These are phyloP conservation scores for Ips nitidus DNA, from an alignment of 1,140 invertebrate species.

Conservation along the genomic window DNA sequence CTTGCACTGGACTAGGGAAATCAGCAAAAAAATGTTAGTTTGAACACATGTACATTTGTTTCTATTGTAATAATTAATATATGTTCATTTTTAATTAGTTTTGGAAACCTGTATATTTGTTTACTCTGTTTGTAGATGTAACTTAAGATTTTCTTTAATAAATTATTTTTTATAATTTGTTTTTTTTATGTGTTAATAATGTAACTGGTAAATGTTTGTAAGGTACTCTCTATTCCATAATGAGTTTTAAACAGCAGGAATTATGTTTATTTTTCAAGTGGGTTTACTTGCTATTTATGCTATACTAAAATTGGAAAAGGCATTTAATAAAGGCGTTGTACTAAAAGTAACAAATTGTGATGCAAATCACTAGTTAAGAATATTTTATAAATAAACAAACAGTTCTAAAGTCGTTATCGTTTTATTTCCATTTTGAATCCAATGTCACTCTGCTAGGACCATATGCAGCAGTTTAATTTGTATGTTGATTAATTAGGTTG, in stretches of 20 bases:
- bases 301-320: no score
- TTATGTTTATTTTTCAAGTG: neutral
- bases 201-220: no score
- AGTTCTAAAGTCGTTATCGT: slow-evolving; percentile 6
- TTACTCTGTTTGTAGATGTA: slow-evolving; percentile 22
- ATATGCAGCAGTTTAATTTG: slow-evolving; percentile 32
- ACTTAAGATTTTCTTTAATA: slow-evolving; percentile 26
- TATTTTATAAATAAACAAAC: slow-evolving; percentile 23
- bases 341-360: no score
- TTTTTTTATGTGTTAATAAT: neutral
- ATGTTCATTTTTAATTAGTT: slow-evolving; percentile 12
- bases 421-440: slow-evolving; percentile 37
- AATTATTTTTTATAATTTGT: slow-evolving; percentile 27
- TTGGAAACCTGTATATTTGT: slow-evolving; percentile 15
- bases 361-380: slow-evolving; percentile 15
- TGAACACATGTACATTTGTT: no score
- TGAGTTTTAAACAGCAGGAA: neutral
- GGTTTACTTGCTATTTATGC: no score
- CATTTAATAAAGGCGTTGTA: no score
- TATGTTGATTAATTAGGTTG: slow-evolving; percentile 26
- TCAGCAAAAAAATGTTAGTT: no score
- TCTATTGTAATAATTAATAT: neutral
- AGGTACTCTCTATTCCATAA: no score
- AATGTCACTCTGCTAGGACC: slow-evolving; percentile 26
- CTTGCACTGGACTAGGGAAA: no score